Percentiles rank a stretch among this genome's conserved stretches.
phyloP scores from a whole-genome alignment of 2,888 invertebrate genomes.

The Danaus chrysippus region DNA sequence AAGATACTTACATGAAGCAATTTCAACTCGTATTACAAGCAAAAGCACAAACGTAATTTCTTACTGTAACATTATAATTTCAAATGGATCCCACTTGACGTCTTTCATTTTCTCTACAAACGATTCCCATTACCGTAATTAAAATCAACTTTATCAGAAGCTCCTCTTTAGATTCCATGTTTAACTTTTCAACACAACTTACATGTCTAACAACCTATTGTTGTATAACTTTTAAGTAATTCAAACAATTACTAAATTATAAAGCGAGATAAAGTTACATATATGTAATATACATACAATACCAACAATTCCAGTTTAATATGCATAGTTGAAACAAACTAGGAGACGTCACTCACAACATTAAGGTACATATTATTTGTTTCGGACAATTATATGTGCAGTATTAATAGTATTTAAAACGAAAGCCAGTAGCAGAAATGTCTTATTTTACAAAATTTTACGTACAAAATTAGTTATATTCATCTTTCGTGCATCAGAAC shows the following conservation, averaged over 20 bases:
- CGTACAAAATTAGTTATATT: too few species aligned
- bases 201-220: not conserved
- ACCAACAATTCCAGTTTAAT: constrained; percentile 20
- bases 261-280: constrained; percentile 20
- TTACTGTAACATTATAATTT: constrained; percentile 10
- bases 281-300: constrained; percentile 19
- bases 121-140: constrained; percentile 5
- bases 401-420: too few species aligned
- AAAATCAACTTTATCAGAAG: not conserved
- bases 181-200: not conserved
- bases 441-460: too few species aligned
- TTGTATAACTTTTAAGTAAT: constrained; percentile 1
- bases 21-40: constrained; percentile 27
- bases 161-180: not conserved
- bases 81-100: not conserved
- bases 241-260: constrained; percentile 7
- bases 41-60: constrained; percentile 20
- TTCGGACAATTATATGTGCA: too few species aligned
- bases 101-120: not conserved
- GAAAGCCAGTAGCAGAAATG: too few species aligned
- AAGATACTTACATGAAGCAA: constrained; percentile 26
- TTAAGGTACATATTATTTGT: constrained; percentile 2
- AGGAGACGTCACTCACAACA: constrained; percentile 22
- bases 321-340: constrained; percentile 25
- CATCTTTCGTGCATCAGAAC: not conserved